These are phyloP conservation scores for Shinisaurus crocodilurus DNA, from an alignment of 2,113 vertebrate species.

Conservation along the genomic window DNA sequence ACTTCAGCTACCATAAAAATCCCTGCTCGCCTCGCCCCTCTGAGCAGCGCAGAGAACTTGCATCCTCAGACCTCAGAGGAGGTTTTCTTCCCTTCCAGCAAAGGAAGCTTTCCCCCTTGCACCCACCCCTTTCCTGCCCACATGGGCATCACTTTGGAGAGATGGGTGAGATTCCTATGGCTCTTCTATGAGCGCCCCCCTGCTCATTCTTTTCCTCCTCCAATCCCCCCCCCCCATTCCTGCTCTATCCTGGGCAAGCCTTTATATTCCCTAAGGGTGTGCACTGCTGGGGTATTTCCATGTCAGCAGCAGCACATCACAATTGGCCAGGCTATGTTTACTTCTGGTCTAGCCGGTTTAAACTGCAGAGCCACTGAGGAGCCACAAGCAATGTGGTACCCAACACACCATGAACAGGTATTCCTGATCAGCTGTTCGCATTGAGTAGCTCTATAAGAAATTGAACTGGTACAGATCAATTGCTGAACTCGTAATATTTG, in stretches of 20 bases:
- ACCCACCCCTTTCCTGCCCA: too few species aligned
- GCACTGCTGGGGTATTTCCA: background rate
- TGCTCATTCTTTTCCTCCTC: background rate
- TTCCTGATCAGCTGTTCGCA: background rate
- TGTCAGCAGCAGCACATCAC: background rate
- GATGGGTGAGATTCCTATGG: too few species aligned
- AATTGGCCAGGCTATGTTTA: background rate
- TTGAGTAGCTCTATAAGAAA: background rate
- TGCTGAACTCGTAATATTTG: background rate
- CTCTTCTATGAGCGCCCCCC: background rate
- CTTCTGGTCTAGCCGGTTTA: background rate
- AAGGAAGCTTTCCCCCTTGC: too few species aligned
- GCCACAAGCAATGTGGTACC: background rate
- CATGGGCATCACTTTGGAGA: too few species aligned
- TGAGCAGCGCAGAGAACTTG: too few species aligned
- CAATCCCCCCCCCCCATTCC: background rate
- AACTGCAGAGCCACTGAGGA: background rate
- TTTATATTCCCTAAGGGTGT: background rate
- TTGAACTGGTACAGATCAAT: background rate
- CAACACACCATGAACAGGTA: background rate
- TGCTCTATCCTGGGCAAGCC: background rate
- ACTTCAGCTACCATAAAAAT: too few species aligned
- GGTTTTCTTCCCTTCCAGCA: too few species aligned
- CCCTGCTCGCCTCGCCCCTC: background rate
- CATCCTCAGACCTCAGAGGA: too few species aligned